Conservation (phyloP, 2,797 vertebrate species). For the Acrocephalus scirpaceus region DNA sequence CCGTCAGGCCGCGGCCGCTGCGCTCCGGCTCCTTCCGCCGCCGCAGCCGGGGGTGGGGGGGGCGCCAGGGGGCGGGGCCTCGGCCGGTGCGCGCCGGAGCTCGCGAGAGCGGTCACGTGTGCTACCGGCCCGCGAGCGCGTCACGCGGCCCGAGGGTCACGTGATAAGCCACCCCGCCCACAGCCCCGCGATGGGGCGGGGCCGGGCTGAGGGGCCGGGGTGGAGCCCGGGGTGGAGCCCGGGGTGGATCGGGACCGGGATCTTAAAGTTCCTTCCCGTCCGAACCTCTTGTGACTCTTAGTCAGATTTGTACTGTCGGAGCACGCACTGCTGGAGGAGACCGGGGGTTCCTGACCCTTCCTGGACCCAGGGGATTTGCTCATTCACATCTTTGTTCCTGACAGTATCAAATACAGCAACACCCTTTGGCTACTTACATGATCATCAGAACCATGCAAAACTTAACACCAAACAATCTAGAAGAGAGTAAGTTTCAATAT, state of each 20-base stretch:
- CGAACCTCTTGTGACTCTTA: fast-evolving
- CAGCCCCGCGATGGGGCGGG: not conserved
- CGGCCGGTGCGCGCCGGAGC: not conserved
- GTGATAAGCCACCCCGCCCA: not conserved
- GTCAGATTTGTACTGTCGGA: fast-evolving
- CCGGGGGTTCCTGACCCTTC: fast-evolving
- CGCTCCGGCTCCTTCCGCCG: not conserved
- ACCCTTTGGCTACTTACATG: fast-evolving
- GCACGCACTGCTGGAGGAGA: fast-evolving
- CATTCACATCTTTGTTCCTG: fast-evolving
- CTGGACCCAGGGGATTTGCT: fast-evolving
- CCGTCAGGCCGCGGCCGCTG: not conserved
- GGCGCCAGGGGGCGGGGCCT: not conserved
- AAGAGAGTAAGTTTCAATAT: fast-evolving
- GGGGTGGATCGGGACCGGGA: fast-evolving
- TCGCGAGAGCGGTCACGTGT: not conserved
- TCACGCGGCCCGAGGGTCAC: not conserved
- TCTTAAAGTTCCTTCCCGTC: not conserved
- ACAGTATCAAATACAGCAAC: fast-evolving
- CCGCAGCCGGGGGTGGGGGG: not conserved
- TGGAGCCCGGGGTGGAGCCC: not conserved
- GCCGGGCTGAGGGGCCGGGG: not conserved
- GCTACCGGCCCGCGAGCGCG: not conserved
- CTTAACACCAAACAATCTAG: fast-evolving
- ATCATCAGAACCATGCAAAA: fast-evolving